Base-by-base conservation (phyloP, 2,113 vertebrate species). In the Eidolon helvum region DNA sequence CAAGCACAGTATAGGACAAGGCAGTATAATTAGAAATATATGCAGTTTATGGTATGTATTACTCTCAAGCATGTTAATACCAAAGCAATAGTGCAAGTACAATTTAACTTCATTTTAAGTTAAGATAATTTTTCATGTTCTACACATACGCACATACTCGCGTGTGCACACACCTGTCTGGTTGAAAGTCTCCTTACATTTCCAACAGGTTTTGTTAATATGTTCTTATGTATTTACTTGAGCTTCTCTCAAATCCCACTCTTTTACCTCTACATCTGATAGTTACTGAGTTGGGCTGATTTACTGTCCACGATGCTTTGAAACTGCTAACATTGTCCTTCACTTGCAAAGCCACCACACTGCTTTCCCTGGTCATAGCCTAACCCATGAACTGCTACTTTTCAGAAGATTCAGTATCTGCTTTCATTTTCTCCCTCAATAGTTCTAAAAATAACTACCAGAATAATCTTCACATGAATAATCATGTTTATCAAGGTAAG, bases 1-100 rank as follows among this genome's bases (percentile, higher is more conserved):
- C 86, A 96, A 93, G 83, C 87, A 85, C 55, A 97, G 94, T n/a
- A 75, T 14, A 90, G 83, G 83, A 88, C 78, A 90, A 83, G 40
- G 21, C 35, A 77, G 38, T 89, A 66, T 85, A 91, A 91, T 82
- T 57, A 94, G 43, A 89, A 89, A 55, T 69, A 2, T 26, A n/a
- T 68, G n/a, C 35, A 57, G 40, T 91, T 79, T 74, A 83, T 18
- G 43, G 77, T 71, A 59, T 71, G 33, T 43, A 21, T 45, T 86
- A 72, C 18, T 71, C 68, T 79, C 55, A 79, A 45, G 48, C 33
- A 78, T 38, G 65, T 71, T 75, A 91, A 75, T 33, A 75, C 12
- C 8, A 71, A 91, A 65, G 24, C 59, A 92, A 71, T 43, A 66
- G 80, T 14, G n/a, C 19, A 96, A 93, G 57, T 33, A 71, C 24